These are phyloP conservation scores for Picus viridis DNA, from an alignment of 2,797 vertebrate genomes.

Conservation along the genomic window DNA sequence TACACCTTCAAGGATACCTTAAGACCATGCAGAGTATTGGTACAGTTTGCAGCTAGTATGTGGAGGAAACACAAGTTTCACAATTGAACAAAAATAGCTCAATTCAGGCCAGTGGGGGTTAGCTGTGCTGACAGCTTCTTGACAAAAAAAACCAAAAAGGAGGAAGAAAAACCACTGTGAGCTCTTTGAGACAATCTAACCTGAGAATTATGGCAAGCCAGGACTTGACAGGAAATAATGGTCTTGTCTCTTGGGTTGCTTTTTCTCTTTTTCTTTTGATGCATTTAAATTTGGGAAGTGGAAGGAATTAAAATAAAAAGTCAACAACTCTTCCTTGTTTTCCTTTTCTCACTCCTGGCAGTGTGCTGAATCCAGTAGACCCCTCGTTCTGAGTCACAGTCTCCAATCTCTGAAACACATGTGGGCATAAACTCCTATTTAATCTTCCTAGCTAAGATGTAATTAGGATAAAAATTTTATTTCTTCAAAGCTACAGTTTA, in stretches of 20 bases:
- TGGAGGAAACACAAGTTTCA: constrained; percentile 10
- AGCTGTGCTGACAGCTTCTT: background rate
- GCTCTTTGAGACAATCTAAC: constrained; percentile 5
- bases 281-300: background rate
- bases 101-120: background rate
- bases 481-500: background rate
- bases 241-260: background rate
- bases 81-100: background rate
- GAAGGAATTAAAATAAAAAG: background rate
- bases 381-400: background rate
- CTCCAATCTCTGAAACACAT: background rate
- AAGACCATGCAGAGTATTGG: constrained; percentile 41
- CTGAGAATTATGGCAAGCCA: background rate
- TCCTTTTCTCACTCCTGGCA: background rate
- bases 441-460: background rate
- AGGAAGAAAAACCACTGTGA: constrained; percentile 5
- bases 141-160: background rate
- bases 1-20: constrained; percentile 60
- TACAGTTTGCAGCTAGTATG: constrained; percentile 24
- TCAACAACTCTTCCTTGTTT: background rate
- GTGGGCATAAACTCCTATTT: background rate
- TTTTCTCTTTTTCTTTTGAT: background rate
- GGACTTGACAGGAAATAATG: background rate
- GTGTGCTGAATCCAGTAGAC: background rate
- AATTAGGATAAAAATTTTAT: background rate